Base-by-base conservation (phyloP, 2,888 invertebrate genomes). In the Barypeithes pellucidus region DNA sequence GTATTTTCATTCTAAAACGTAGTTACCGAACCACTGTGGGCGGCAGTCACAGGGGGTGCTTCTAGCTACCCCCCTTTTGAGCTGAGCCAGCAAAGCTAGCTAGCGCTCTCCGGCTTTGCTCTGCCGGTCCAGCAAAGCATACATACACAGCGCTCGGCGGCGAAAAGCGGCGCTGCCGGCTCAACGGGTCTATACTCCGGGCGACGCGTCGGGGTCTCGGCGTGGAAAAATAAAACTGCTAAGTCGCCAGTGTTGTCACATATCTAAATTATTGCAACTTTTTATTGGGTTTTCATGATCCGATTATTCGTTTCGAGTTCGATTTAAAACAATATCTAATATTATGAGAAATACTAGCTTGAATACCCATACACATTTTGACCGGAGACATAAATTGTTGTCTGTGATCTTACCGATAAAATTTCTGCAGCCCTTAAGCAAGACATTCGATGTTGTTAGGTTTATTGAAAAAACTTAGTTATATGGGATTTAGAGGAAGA, bases 141-240 rank as follows among this genome's bases (percentile, higher is more conserved):
- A 60, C 18, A 67, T 41, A 63, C 67, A 61, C 61, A 52, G 36
- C 24, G 43, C 24, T 52, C 50, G 47, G 50, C 43, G 43, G 50
- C 61, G 60, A 29, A 45, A 60, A 14, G 47, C 73, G 54, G 8
- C 29, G 73, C 50, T 75, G 75, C 75, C 75, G 63, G 71, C 67
- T 71, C 72, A 29, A 65, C 36, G 24, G 18, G 83, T 82, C 82
- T 85, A 85, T 82, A 85, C 81, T 79, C 75, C 75, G 68, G 82
- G 84, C 85, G 83, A 77, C 76, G 80, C 84, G 85, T 84, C 84
- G 77, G 84, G 80, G 72, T 76, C 76, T 50, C 60, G 24, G 47
- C 39, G 43, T 57, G 36, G 54, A 45, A 33, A 62, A 57, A 54
- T 39, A 67, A 24, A 43, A 57, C 24, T 52, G 41, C 41, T 43